Evolutionary conservation across 2,797 vertebrate species (phyloP).

Genomic region (Brachyrhaphis roseni): DNA sequence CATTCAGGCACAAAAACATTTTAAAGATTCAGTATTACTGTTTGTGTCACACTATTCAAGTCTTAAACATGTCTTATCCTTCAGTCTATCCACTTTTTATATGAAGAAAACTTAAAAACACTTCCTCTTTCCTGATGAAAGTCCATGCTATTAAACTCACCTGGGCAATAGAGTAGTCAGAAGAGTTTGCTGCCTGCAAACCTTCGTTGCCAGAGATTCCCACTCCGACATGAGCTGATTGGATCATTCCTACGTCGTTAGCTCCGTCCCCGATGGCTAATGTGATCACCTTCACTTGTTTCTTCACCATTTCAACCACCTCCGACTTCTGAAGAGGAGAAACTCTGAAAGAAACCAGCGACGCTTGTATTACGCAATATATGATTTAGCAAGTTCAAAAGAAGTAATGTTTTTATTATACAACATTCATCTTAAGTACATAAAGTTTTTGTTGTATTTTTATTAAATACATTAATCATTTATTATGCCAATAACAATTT

Average conservation of each 20-base stretch:
- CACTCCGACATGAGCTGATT: slow-evolving; percentile 95
- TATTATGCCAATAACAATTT: too few species aligned
- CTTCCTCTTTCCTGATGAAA: not conserved
- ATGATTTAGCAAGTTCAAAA: not conserved
- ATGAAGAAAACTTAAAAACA: not conserved
- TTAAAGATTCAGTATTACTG: not conserved
- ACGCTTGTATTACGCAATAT: not conserved
- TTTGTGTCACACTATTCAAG: not conserved
- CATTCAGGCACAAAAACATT: not conserved
- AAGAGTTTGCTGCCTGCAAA: slow-evolving; percentile 97
- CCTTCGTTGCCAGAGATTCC: slow-evolving; percentile 99
- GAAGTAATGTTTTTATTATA: not conserved
- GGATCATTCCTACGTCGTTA: slow-evolving; percentile 99
- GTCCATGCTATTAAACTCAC: slow-evolving; percentile 65
- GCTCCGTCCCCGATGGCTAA: slow-evolving; percentile 96
- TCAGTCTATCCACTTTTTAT: not conserved
- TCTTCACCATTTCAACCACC: slow-evolving; percentile 99
- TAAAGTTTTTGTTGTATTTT: too few species aligned
- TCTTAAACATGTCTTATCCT: not conserved
- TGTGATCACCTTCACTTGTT: slow-evolving; percentile 96
- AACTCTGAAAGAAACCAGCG: slow-evolving; percentile 80
- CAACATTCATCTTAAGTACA: not conserved
- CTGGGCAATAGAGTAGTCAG: slow-evolving; percentile 98
- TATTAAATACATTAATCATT: too few species aligned
- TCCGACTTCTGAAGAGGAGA: slow-evolving; percentile 99